Conservation (phyloP, 1,140 invertebrate species). For the Zaprionus kolodkinae region DNA sequence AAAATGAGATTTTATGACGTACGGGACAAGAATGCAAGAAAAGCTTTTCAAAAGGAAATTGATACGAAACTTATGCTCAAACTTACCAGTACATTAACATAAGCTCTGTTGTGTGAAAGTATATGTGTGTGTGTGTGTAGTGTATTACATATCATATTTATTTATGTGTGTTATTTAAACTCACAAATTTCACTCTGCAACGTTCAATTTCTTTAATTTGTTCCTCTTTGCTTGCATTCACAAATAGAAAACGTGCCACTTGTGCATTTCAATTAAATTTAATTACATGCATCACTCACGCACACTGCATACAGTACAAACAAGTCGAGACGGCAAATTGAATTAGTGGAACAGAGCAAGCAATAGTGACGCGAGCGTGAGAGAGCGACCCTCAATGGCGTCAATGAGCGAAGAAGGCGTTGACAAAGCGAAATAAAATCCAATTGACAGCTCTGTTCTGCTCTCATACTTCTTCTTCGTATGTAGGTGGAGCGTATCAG, state of each 20-base stretch:
- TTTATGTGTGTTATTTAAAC: not conserved
- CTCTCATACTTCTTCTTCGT: conserved; percentile 1
- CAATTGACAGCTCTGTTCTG: conserved; percentile 20
- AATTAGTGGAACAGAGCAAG: conserved; percentile 37
- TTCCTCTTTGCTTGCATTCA: not conserved
- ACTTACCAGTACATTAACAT: not conserved
- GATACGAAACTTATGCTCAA: not conserved
- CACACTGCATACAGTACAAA: conserved; percentile 25
- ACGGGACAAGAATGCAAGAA: not conserved
- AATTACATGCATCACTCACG: conserved; percentile 22
- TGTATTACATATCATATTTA: not conserved
- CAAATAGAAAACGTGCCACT: not conserved
- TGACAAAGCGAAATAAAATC: conserved; percentile 33
- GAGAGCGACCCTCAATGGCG: conserved; percentile 36
- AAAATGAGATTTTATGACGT: conserved; percentile 1
- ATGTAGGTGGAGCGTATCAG: conserved; percentile 43
- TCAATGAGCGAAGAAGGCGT: conserved; percentile 39
- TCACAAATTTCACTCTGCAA: not conserved
- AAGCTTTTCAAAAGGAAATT: not conserved
- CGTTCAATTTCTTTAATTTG: not conserved
- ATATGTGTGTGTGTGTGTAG: not conserved
- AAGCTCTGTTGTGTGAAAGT: too few relatives aligned
- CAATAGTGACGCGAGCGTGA: conserved; percentile 16
- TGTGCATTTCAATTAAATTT: conserved; percentile 16
- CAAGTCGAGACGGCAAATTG: conserved; percentile 1